Evolutionary conservation across 2,888 invertebrate genomes (phyloP), one percentile per base, ranked within the genome.

Genomic region (Leucophora obtusa): DNA sequence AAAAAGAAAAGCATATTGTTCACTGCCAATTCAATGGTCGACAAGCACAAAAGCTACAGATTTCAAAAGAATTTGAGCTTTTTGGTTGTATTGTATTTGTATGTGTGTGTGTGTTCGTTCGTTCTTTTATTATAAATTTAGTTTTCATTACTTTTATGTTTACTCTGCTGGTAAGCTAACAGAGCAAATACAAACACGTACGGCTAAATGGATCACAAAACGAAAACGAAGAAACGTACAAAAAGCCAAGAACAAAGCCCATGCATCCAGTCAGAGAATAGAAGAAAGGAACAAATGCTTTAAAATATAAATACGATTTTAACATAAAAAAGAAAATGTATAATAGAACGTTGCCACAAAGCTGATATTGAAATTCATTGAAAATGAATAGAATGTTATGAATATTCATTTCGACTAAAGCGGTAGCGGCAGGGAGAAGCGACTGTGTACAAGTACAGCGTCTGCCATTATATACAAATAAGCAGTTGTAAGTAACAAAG

Each of bases 151-250:
- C 66, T 66, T 77, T 71, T 66, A 53, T 77, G 66, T 76, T 71
- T 77, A 66, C 77, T 54, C 66, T 77, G 66, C 66, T 77, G 66
- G 77, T 77, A 77, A 71, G 53, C 65, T 65, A 71, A 77, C 65
- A 76, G 63, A 76, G 63, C 63, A 77, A 71, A 77, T 60, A 77
- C 71, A 77, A 77, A 66, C 70, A 77, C 71, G 77, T 77, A 77
- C 71, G 65, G 71, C 54, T 77, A 77, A 77, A 77, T 66, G 71
- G 59, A 71, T 77, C 65, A 77, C 53, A 71, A 71, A 66, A 71
- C 58, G 58, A 65, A 70, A 70, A 47, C 38, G 69, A 75, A 33
- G 51, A 63, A 65, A 66, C 24, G 33, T 54, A 77, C 59, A 77
- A 77, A 65, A 77, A 71, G 71, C 65, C 59, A 66, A 66, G 59